Conservation (phyloP, 1,140 invertebrate species). For the Augochlora pura region DNA sequence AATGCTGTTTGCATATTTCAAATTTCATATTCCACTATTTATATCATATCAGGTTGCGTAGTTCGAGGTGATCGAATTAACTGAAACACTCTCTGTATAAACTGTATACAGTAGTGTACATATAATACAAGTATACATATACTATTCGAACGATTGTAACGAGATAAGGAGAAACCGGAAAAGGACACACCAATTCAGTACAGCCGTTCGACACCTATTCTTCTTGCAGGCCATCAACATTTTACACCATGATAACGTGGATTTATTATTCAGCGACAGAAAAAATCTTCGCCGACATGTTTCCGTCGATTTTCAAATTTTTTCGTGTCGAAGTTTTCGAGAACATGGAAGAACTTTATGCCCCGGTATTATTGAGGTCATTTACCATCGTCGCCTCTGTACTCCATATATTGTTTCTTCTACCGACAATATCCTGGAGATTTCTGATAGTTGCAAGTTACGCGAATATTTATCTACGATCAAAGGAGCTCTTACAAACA, state of each 20-base stretch:
- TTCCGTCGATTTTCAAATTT: conserved; percentile 81
- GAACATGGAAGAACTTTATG: conserved; percentile 85
- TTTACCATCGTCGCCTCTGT: conserved; percentile 81
- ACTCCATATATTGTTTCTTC: conserved; percentile 80
- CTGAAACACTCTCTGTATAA: too few species aligned
- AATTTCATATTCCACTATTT: too few species aligned
- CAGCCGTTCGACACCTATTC: background rate
- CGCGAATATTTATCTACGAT: conserved; percentile 85
- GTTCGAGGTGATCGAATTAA: too few species aligned
- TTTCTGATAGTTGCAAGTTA: conserved; percentile 83
- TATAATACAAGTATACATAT: too few species aligned
- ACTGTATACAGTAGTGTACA: too few species aligned
- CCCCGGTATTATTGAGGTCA: conserved; percentile 82
- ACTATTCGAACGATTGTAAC: too few species aligned
- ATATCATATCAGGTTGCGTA: too few species aligned
- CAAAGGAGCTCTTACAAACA: conserved; percentile 82
- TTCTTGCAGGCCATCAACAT: conserved; percentile 80
- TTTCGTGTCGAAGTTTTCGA: conserved; percentile 84
- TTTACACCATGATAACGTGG: conserved; percentile 85
- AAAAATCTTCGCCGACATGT: conserved; percentile 85
- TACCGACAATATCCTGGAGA: conserved; percentile 81
- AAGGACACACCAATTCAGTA: background rate
- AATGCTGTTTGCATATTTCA: too few species aligned
- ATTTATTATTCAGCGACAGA: conserved; percentile 88
- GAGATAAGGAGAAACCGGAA: background rate